Percentiles rank a stretch among this genome's conserved stretches.
Conservation (phyloP, 2,113 vertebrate species). For the Gavia stellata region DNA sequence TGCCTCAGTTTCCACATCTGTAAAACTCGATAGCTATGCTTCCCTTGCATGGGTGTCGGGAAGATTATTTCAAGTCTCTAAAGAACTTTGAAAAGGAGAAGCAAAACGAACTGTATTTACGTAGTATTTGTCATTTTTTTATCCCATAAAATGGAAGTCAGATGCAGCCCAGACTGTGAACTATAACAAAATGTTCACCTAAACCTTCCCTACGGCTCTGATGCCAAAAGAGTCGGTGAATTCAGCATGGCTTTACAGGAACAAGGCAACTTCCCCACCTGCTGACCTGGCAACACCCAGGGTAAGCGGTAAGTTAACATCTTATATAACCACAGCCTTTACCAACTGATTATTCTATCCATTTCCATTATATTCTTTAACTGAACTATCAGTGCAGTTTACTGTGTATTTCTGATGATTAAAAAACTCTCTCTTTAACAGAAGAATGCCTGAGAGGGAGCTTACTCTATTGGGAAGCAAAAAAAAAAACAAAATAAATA, state of each 20-base stretch:
- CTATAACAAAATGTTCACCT: background rate
- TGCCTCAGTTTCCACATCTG: constrained; percentile 39
- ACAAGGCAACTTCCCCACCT: background rate
- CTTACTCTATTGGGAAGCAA: background rate
- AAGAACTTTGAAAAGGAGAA: constrained; percentile 38
- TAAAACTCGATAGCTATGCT: constrained; percentile 11
- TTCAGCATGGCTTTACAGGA: background rate
- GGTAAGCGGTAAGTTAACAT: background rate
- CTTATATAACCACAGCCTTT: background rate
- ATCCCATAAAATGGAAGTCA: constrained; percentile 37
- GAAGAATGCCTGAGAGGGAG: background rate
- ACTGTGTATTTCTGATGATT: background rate
- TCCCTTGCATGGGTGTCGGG: constrained; percentile 21
- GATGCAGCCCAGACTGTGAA: constrained; percentile 36
- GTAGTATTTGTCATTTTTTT: constrained; percentile 29
- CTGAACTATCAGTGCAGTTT: background rate
- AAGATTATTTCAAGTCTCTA: constrained; percentile 25
- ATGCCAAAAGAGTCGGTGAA: background rate
- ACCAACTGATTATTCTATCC: background rate
- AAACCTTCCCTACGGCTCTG: background rate
- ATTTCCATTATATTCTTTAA: background rate
- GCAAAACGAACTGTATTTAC: constrained; percentile 12
- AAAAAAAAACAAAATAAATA: background rate
- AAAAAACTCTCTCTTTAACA: background rate
- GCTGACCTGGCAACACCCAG: background rate